Evolutionary conservation across 2,113 vertebrate genomes (phyloP).

Genomic region (Gracilinanus agilis): DNA sequence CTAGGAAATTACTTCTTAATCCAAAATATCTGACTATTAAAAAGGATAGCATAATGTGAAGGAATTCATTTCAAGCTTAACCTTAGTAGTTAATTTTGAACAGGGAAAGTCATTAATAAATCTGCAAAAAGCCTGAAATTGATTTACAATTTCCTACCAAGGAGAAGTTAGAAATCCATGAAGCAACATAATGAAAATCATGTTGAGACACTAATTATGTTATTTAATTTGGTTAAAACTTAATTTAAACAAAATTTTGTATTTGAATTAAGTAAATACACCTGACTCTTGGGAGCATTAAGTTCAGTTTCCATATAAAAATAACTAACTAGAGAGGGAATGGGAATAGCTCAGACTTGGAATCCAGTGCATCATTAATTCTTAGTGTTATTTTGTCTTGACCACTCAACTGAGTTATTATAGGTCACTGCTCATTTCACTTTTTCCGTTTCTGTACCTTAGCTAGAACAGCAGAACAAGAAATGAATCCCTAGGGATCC

Average conservation of each 20-base stretch:
- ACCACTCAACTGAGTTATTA: not conserved
- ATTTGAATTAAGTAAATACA: not conserved
- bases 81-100: not conserved
- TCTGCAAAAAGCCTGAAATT: conserved; percentile 5
- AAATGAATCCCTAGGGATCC: not conserved
- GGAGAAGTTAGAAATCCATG: not conserved
- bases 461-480: not conserved
- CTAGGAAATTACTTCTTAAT: rapidly evolving
- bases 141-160: not conserved
- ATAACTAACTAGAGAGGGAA: not conserved
- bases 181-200: not conserved
- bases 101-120: not conserved
- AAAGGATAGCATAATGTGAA: not conserved
- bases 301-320: not conserved
- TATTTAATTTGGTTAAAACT: conserved; percentile 1
- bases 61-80: not conserved
- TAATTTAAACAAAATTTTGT: not conserved
- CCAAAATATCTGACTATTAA: not conserved
- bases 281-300: not conserved
- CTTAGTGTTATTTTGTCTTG: not conserved
- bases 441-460: not conserved
- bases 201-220: not conserved
- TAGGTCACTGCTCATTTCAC: not conserved
- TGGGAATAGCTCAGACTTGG: not conserved
- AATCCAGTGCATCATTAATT: not conserved